Evolutionary conservation across 2,888 invertebrate species (phyloP), one percentile per base, ranked within the genome.

Genomic region (Microplitis manilae): DNA sequence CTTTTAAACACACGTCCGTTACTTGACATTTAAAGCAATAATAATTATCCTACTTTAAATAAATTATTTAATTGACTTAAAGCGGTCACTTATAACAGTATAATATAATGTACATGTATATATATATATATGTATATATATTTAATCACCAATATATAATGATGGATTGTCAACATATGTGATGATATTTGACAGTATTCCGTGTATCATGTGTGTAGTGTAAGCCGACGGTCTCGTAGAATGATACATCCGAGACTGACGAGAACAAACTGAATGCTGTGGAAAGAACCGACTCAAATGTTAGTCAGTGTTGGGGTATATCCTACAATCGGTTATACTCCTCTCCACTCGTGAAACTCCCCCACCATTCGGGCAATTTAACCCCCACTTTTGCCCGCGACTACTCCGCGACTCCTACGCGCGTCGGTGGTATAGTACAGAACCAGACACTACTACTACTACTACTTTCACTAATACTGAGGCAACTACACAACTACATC

Each of bases 201-300:
- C 13, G 38, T 38, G 38, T 65, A 38, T 41, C 39, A 62, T 65
- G 72, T 59, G 40, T 68, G 20, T 7, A 65, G 13, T 13, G 6
- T 65, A 65, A 38, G 13, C 15, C 5, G 20, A 15, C 15, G 39
- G 1, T 73, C 68, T 79, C 79, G 81, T 82, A 82, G 7, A 50
- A 13, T 13, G 50, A 50, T 50, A 82, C 86, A 84, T 84, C 86
- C 84, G 79, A 83, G 83, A 84, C 83, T 86, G 84, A 86, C 85
- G 85, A 86, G 84, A 86, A 85, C 84, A 87, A 85, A 89, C 89
- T 90, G 87, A 87, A 84, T 87, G 84, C 83, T 84, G 80, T 81
- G 82, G 81, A 85, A 84, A 83, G 85, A 86, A 84, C 83, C 83
- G 82, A 84, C 85, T 82, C 84, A 84, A 84, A 80, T 81, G 81